These are phyloP conservation scores for Takifugu rubripes DNA, from an alignment of 2,797 vertebrate genomes.

Conservation along the genomic window DNA sequence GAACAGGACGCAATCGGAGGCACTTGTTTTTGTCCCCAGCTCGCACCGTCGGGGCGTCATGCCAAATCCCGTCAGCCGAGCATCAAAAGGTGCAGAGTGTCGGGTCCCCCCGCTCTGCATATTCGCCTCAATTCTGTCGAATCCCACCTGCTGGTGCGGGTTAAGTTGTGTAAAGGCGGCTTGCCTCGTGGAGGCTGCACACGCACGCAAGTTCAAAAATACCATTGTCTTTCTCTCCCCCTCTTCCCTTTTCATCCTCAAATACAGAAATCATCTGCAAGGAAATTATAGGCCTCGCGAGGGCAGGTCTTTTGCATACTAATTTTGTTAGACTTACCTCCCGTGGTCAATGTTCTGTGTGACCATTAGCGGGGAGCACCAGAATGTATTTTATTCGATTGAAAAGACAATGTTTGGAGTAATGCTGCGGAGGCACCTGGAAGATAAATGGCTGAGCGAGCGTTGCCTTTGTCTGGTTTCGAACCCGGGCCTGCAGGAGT, in stretches of 20 bases:
- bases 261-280: conserved; percentile 91
- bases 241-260: conserved; percentile 88
- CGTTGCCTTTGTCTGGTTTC: conserved; percentile 34
- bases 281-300: conserved; percentile 97
- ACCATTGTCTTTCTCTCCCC: conserved; percentile 84
- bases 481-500: conserved; percentile 29
- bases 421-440: conserved; percentile 51
- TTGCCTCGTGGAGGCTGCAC: conserved; percentile 76
- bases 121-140: conserved; percentile 80
- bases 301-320: conserved; percentile 97
- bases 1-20: conserved; percentile 58
- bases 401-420: conserved; percentile 55
- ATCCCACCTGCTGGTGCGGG: conserved; percentile 92
- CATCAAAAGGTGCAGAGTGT: conserved; percentile 83
- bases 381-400: conserved; percentile 77
- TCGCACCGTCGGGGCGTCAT: conserved; percentile 73
- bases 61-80: conserved; percentile 85
- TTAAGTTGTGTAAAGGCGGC: conserved; percentile 89
- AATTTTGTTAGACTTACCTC: conserved; percentile 99
- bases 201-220: conserved; percentile 76
- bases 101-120: conserved; percentile 79
- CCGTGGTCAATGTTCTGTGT: conserved; percentile 87
- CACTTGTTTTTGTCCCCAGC: conserved; percentile 65
- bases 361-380: conserved; percentile 87
- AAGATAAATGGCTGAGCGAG: conserved; percentile 37